These are phyloP conservation scores for Crotalus viridis DNA, from an alignment of 2,113 vertebrate genomes.

Conservation along the genomic window DNA sequence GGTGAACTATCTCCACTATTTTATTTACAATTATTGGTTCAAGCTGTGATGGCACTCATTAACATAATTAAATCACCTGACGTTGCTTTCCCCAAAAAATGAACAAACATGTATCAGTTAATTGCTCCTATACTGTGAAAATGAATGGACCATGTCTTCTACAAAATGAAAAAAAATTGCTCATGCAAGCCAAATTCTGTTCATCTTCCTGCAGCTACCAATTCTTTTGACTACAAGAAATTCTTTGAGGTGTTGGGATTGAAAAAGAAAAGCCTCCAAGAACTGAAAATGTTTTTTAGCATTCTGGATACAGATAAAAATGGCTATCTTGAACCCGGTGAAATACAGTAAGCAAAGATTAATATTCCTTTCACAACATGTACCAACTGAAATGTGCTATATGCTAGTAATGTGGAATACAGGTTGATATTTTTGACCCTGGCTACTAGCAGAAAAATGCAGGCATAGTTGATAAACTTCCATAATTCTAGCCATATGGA, in stretches of 20 bases:
- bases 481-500: neutral
- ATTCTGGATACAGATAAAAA: slow-evolving; percentile 91
- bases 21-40: neutral
- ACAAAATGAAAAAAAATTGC: neutral
- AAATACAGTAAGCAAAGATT: slow-evolving; percentile 84
- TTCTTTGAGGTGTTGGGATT: slow-evolving; percentile 92
- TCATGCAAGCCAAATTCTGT: neutral
- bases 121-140: neutral
- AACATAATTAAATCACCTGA: neutral
- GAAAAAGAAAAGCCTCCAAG: slow-evolving; percentile 83
- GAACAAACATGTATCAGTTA: neutral
- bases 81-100: neutral
- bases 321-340: slow-evolving; percentile 92
- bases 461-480: neutral
- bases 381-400: neutral
- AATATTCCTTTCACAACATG: neutral
- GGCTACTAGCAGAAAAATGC: neutral
- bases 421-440: neutral
- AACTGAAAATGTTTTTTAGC: slow-evolving; percentile 87
- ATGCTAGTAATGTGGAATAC: neutral
- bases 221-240: slow-evolving; percentile 89
- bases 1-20: neutral
- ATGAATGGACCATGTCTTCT: neutral
- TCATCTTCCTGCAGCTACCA: slow-evolving; percentile 62
- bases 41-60: neutral